Percentiles rank a stretch among this genome's conserved stretches.
phyloP scores from a whole-genome alignment of 2,888 invertebrate genomes.

The Leptopilina syphax region DNA sequence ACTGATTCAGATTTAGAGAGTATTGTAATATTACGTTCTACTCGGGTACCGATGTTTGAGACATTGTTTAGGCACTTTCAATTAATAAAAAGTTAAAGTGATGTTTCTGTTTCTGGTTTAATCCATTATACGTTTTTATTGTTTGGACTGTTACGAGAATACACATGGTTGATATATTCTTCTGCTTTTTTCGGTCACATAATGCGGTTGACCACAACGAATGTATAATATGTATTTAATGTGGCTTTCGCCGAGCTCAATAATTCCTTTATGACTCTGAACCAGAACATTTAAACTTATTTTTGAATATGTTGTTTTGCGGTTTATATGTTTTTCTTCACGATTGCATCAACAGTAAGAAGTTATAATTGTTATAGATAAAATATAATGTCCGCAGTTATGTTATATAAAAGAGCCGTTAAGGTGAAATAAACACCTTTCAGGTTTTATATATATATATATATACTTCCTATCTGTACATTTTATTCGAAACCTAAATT shows the following conservation, averaged over 20 bases:
- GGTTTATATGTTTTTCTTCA: slow-evolving; percentile 11
- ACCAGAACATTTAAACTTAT: slow-evolving; percentile 13
- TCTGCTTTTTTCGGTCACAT: slow-evolving; percentile 23
- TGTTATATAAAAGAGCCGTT: not conserved
- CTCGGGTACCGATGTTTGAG: too few species aligned
- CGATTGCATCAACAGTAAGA: not conserved
- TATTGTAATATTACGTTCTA: too few species aligned
- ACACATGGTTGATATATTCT: slow-evolving; percentile 17
- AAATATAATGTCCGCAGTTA: not conserved
- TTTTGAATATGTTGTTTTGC: slow-evolving; percentile 23
- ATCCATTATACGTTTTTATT: slow-evolving; percentile 8
- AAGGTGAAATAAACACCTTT: not conserved
- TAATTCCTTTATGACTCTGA: not conserved
- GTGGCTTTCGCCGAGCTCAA: slow-evolving; percentile 7
- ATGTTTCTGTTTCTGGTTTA: slow-evolving; percentile 22
- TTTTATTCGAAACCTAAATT: too few species aligned
- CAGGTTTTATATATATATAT: too few species aligned
- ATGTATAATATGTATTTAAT: slow-evolving; percentile 16
- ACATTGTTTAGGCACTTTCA: not conserved
- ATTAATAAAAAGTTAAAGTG: slow-evolving; percentile 22
- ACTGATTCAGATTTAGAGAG: too few species aligned
- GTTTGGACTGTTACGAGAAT: not conserved
- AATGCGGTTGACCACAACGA: slow-evolving; percentile 27
- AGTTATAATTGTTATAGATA: not conserved
- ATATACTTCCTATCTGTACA: too few species aligned